Base-by-base conservation (phyloP, 2,113 vertebrate species). In the Mobula birostris region DNA sequence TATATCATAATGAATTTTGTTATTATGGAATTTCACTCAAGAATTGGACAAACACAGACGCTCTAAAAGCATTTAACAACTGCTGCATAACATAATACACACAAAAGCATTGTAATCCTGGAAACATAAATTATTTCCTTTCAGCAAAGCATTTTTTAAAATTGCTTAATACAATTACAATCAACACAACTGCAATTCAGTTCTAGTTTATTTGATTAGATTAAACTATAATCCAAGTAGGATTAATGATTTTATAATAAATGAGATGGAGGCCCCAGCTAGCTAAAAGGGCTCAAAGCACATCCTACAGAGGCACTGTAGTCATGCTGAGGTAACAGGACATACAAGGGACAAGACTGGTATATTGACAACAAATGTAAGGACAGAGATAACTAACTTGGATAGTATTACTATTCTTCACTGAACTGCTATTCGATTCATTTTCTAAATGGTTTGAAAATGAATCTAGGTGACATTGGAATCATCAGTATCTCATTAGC, bases 241-340 rank as follows among this genome's bases (percentile, higher is more conserved):
- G 85, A 90, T 90, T 90, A 90, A n/a, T 90, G n/a, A 32, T n/a
- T 66, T 66, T 36, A 90, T 32, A 61, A 66, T 90, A 66, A 90
- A 90, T 90, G 61, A 32, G n/a, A n/a, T 32, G 27, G 58, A 87
- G 27, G 56, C 29, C 24, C 56, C 61, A 32, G 29, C 29, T 66
- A n/a, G 29, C 15, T 66, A 88, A 88, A 79, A 88, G 27, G 85
- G 14, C 29, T 88, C 63, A 88, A 88, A 63, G 32, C 58, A 29
- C 63, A 88, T 88, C 61, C 27, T 88, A 66, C 2, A 8, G 61
- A 32, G 29, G 15, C 58, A 66, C 29, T 66, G 85, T 15, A 8
- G 3, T 66, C 7, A 88, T 32, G 29, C 29, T 7, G 12, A 66
- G 24, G 83, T 87, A 87, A 87, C 56, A 61, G n/a, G 29, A 66